Evolutionary conservation across 1,140 invertebrate species (phyloP), one percentile per base, ranked within the genome.

Genomic region (Proales similis): DNA sequence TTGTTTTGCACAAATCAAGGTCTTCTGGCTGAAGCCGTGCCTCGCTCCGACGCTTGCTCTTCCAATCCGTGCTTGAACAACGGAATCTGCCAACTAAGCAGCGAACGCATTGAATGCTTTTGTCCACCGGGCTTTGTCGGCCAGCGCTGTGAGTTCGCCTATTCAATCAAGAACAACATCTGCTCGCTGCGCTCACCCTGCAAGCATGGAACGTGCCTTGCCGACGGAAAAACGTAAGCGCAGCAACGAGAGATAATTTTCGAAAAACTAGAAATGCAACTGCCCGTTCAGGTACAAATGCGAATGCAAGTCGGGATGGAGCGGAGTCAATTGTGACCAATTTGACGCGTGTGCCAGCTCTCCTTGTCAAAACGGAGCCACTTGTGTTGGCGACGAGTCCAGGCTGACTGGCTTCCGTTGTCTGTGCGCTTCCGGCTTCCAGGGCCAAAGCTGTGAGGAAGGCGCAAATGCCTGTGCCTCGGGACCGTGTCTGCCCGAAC

Each of bases 321-420:
- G 57, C 5, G 69, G 70, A 11, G 5, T 14, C 9, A 64, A 66
- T 20, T 95, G 91, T 71, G 90, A 95, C 76, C 86, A 86, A 12
- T 87, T 90, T 60, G 87, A 94, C 70, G 89, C 92, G 74, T 93
- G 90, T 73, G 74, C 87, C 6, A 63, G 30, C 29, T 30, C 19
- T 12, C 70, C 90, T 0, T 98, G 94, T 74, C 90, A 92, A 75
- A 92, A 96, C 70, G 91, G 89, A 0, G 92, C 90, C 26, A 96
- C 90, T 0, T 97, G 93, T 73, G 87, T 57, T 9, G n/a, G 14
- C 9, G 51, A 57, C 9, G 4, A 12, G 11, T 85, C 86, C 0
- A 72, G 84, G 39, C 22, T 3, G 26, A 22, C 20, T 32, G 39
- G 43, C 36, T 92, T 86, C 79, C 81, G 82, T 64, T 97, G 93